Base-by-base conservation (phyloP, 1,140 invertebrate genomes). In the Bombus impatiens region DNA sequence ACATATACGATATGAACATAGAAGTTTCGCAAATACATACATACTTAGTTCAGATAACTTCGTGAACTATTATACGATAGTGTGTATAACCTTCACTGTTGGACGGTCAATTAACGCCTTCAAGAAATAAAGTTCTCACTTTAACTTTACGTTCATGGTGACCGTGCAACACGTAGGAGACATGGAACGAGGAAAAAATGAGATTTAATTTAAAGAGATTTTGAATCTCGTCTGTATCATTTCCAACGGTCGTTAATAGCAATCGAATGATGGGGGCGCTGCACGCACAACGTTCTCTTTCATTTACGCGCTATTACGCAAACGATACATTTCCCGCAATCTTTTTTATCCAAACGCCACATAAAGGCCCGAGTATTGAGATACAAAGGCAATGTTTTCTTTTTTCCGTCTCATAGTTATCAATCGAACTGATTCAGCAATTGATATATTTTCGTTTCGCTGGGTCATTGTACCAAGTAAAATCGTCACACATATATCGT, bases 251-350 rank as follows among this genome's bases (percentile, higher is more conserved):
- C 28, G 10, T 40, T 71, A 25, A 37, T 28, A 57, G 32, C 25
- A 10, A 62, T 80, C 53, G 67, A 62, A 72, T 59, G 32, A 79
- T 47, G 68, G 18, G 40, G 32, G 53, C 68, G 78, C 57, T 85
- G 78, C 42, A 80, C 67, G 76, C 57, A 32, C 8, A 80, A 32
- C 18, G 78, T 80, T 85, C 77, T 47, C 72, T 79, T 85, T 53
- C 77, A 72, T 74, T 80, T 79, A 42, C 67, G 65, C 67, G 77
- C 76, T 47, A 84, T 84, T 84, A 79, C 15, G 77, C 68, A 79
- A 85, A 85, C 71, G 53, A 85, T 80, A 85, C 35, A 42, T 85
- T 80, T 80, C 83, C 83, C 68, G 83, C 83, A 35, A 70, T 72
- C 78, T 65, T 40, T 67, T 59, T 37, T 37, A 80, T 53, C 65